These are phyloP conservation scores for Euura lappo DNA, from an alignment of 1,140 invertebrate species.

Conservation along the genomic window DNA sequence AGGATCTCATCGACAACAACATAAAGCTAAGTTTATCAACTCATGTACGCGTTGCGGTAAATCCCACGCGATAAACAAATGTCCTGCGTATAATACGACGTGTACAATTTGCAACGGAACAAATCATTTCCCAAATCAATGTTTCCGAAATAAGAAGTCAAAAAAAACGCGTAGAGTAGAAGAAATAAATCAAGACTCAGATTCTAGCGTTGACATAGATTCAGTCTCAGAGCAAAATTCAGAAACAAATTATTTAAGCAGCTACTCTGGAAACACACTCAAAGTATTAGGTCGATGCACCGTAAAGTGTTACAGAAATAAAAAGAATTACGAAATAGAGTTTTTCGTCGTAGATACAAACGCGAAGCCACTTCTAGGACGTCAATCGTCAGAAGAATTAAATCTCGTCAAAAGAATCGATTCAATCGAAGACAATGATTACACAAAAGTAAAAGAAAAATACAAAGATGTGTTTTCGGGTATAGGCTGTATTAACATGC, in stretches of 20 bases:
- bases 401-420: constrained; percentile 20
- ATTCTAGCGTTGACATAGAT: neutral
- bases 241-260: neutral
- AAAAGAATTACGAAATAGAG: constrained; percentile 4
- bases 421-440: constrained; percentile 11
- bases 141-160: constrained; percentile 19
- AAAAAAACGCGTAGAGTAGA: constrained; percentile 15
- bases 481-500: constrained; percentile 18
- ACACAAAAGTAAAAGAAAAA: constrained; percentile 15
- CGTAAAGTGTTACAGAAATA: constrained; percentile 9
- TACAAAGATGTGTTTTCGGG: constrained; percentile 29
- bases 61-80: constrained; percentile 23
- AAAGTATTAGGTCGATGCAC: constrained; percentile 15
- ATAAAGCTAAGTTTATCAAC: constrained; percentile 11
- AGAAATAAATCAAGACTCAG: constrained; percentile 13
- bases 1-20: constrained; percentile 2
- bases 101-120: constrained; percentile 26
- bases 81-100: constrained; percentile 27
- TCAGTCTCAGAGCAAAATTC: too few relatives aligned
- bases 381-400: constrained; percentile 15
- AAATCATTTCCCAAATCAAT: constrained; percentile 27
- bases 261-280: constrained; percentile 11
- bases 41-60: constrained; percentile 20
- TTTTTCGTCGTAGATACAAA: constrained; percentile 16
- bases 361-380: constrained; percentile 14